phyloP scores from a whole-genome alignment of 2,888 invertebrate genomes.

The Cheilosia impressa region DNA sequence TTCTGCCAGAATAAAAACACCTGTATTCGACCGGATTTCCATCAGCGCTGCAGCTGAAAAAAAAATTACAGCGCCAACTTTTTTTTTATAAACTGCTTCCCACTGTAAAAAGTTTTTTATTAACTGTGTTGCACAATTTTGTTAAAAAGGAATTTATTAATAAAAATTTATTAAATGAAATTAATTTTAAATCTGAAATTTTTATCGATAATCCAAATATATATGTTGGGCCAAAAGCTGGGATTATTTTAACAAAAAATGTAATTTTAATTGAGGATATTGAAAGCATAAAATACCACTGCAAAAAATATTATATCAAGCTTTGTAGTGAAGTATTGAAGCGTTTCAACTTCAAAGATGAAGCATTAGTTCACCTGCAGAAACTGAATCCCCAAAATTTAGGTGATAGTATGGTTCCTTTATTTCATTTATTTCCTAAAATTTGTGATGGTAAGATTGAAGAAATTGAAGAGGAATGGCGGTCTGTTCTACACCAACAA shows the following conservation, averaged over 20 bases:
- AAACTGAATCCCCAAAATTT: not conserved
- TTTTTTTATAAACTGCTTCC: too few species aligned
- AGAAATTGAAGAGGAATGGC: not conserved
- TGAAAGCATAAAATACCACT: not conserved
- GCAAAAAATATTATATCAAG: not conserved
- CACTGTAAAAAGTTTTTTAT: conserved; percentile 2
- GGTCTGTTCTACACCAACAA: not conserved
- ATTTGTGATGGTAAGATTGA: too few species aligned
- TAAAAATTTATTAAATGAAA: not conserved
- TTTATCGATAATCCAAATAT: not conserved
- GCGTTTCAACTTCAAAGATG: too few species aligned
- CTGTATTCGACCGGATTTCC: too few species aligned
- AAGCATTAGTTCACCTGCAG: not conserved
- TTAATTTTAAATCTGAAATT: not conserved
- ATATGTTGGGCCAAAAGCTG: not conserved
- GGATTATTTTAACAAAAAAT: not conserved
- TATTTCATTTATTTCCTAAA: not conserved
- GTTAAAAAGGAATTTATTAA: conserved; percentile 5
- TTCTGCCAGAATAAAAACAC: too few species aligned
- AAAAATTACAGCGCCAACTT: too few species aligned
- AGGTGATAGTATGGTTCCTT: not conserved
- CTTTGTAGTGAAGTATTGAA: not conserved
- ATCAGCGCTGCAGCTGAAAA: too few species aligned
- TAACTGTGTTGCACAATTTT: conserved; percentile 20
- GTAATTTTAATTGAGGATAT: not conserved